Evolutionary conservation across 2,888 invertebrate species (phyloP).

Genomic region (Parnassius mnemosyne): DNA sequence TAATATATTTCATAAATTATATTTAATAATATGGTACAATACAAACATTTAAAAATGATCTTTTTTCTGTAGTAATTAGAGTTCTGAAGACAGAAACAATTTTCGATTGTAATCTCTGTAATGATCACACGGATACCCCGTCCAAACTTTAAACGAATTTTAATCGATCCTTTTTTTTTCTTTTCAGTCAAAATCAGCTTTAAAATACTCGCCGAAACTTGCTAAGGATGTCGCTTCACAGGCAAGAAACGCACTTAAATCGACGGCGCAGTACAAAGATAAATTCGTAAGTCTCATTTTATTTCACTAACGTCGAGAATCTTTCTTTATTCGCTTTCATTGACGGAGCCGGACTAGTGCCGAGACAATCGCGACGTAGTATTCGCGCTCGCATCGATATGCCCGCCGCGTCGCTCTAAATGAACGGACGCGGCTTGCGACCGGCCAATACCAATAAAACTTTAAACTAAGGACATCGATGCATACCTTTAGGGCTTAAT

Average conservation of each 20-base stretch:
- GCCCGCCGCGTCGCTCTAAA: constrained; percentile 74
- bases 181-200: constrained; percentile 55
- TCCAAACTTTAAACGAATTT: constrained; percentile 11
- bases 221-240: constrained; percentile 51
- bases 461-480: constrained; percentile 51
- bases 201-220: constrained; percentile 46
- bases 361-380: constrained; percentile 54
- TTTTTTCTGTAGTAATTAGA: neutral
- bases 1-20: neutral
- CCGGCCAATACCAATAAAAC: constrained; percentile 71
- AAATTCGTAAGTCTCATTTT: constrained; percentile 61
- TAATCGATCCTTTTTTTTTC: constrained; percentile 29
- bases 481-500: constrained; percentile 49
- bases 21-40: neutral
- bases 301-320: constrained; percentile 33
- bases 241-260: constrained; percentile 51
- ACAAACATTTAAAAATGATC: neutral
- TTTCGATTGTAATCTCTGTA: neutral
- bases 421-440: constrained; percentile 73
- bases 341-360: constrained; percentile 46
- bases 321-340: constrained; percentile 67
- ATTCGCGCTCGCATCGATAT: constrained; percentile 67
- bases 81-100: neutral
- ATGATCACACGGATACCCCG: neutral
- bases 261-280: constrained; percentile 58